phyloP scores from a whole-genome alignment of 1,140 invertebrate genomes.

The Meloidogyne chitwoodi region DNA sequence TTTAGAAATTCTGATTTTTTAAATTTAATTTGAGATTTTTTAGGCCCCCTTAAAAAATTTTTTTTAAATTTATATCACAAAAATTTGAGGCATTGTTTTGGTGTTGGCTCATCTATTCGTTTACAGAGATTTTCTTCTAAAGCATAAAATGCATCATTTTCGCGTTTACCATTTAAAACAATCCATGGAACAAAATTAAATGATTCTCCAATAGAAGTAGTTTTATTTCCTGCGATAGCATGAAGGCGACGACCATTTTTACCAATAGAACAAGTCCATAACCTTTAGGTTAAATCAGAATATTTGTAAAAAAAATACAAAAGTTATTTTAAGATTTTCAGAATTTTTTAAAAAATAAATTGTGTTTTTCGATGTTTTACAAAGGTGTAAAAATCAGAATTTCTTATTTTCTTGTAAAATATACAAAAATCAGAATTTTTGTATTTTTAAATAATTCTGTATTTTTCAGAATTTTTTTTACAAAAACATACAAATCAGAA shows the following conservation, averaged over 20 bases:
- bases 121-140: constrained; percentile 58
- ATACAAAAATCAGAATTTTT: background rate
- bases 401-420: too few relatives aligned
- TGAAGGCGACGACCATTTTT: constrained; percentile 47
- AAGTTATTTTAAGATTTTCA: background rate
- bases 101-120: constrained; percentile 39
- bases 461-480: background rate
- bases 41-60: background rate
- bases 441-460: background rate
- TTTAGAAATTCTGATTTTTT: too few relatives aligned
- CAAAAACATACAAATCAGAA: constrained; percentile 32
- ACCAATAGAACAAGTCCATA: constrained; percentile 43
- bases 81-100: constrained; percentile 42
- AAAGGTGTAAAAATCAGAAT: too few relatives aligned
- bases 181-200: constrained; percentile 60
- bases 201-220: constrained; percentile 27
- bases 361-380: too few relatives aligned
- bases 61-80: background rate
- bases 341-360: too few relatives aligned
- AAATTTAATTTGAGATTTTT: background rate
- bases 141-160: constrained; percentile 56
- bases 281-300: constrained; percentile 20
- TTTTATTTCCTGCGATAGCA: constrained; percentile 47
- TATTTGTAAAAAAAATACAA: background rate
- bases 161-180: constrained; percentile 48